Conservation (phyloP, 1,140 invertebrate species). For the Atta colombica region DNA sequence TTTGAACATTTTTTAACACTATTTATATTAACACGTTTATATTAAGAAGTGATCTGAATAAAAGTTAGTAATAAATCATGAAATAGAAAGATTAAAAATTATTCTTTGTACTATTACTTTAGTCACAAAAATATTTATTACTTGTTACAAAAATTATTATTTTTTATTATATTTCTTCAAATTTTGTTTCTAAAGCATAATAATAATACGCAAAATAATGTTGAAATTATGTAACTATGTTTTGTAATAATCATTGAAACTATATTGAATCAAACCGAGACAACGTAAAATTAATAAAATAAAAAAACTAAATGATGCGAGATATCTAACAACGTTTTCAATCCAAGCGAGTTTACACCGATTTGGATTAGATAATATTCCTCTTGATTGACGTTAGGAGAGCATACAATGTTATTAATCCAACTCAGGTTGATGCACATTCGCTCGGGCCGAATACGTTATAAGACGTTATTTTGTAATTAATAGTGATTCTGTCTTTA, state of each 20-base stretch:
- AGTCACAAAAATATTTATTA: slow-evolving; percentile 1
- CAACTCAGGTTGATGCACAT: no score
- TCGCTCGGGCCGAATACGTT: no score
- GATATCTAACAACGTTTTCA: no score
- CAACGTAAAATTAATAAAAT: no score
- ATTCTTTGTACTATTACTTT: not conserved
- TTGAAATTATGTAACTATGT: no score
- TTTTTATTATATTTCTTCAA: not conserved
- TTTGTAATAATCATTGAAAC: no score
- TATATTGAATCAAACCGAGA: no score
- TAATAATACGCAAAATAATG: not conserved
- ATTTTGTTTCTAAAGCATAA: not conserved
- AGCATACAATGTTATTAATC: no score
- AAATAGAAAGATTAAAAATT: not conserved
- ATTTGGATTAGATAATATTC: no score
- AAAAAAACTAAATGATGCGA: no score
- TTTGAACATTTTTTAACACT: not conserved
- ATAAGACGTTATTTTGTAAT: not conserved
- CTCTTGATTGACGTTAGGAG: no score
- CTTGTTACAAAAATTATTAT: not conserved
- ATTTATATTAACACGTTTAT: not conserved
- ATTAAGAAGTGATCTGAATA: not conserved
- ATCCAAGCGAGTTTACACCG: no score
- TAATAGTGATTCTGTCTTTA: not conserved
- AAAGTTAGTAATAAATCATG: not conserved